Conservation (phyloP, 2,113 vertebrate genomes). For the Tauraco erythrolophus region DNA sequence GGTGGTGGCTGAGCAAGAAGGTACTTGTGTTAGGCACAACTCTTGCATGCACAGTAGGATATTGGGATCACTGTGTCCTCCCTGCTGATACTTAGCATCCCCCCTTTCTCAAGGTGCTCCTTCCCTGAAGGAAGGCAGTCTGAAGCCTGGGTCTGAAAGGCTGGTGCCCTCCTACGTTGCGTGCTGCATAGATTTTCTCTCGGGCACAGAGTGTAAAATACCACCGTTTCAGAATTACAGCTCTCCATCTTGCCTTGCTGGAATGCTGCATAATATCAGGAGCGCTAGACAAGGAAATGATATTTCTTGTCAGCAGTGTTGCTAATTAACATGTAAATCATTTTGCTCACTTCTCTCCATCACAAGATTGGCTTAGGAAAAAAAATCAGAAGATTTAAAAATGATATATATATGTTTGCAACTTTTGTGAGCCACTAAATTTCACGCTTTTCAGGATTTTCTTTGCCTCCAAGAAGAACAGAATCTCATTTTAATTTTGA, state of each 20-base stretch:
- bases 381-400: background rate
- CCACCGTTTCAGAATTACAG: background rate
- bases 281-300: background rate
- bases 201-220: background rate
- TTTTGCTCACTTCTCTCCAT: background rate
- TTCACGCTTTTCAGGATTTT: conserved; percentile 17
- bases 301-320: background rate
- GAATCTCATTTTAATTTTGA: conserved; percentile 31
- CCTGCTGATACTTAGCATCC: background rate
- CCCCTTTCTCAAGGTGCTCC: background rate
- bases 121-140: background rate
- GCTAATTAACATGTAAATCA: background rate
- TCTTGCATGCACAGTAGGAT: rapidly evolving
- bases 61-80: background rate
- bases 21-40: background rate
- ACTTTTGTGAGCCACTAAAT: background rate
- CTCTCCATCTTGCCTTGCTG: background rate
- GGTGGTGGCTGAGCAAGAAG: background rate
- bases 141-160: background rate
- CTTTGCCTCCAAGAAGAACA: background rate
- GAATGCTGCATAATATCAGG: background rate
- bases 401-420: background rate
- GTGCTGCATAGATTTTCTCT: background rate
- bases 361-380: background rate
- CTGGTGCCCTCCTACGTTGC: background rate